Percentiles rank a stretch among this genome's conserved stretches.
Conservation (phyloP, 2,113 vertebrate species). For the Pelmatolapia mariae region DNA sequence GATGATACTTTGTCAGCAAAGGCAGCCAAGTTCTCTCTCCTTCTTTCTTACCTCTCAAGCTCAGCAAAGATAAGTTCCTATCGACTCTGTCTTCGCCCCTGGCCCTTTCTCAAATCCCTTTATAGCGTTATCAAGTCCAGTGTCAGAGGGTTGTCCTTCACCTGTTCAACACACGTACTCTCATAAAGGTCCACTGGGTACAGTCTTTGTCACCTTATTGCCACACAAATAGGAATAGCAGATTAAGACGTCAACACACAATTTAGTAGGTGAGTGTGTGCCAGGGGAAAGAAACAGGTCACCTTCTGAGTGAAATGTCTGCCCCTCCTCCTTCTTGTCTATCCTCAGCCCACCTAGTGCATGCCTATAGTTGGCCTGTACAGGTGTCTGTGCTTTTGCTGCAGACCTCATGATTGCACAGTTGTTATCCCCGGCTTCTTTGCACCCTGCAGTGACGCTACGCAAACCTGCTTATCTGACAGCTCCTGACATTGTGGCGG, state of each 20-base stretch:
- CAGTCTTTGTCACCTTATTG: conserved; percentile 10
- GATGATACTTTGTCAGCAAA: conserved; percentile 52
- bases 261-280: neutral
- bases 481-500: conserved; percentile 66
- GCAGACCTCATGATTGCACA: conserved; percentile 57
- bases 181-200: conserved; percentile 40
- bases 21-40: conserved; percentile 36
- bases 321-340: neutral
- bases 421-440: conserved; percentile 57
- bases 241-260: conserved; percentile 41
- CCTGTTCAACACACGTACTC: conserved; percentile 45
- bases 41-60: conserved; percentile 35
- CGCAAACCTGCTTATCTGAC: conserved; percentile 68
- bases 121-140: conserved; percentile 56
- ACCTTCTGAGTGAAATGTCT: conserved; percentile 50
- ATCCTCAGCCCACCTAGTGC: conserved; percentile 1
- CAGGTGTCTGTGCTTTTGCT: conserved; percentile 32
- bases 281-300: conserved; percentile 24
- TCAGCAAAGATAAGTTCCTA: conserved; percentile 61
- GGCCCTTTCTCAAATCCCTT: conserved; percentile 63
- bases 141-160: conserved; percentile 68
- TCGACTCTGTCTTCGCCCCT: conserved; percentile 55
- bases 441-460: conserved; percentile 52
- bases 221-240: conserved; percentile 14
- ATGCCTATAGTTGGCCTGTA: conserved; percentile 23